Evolutionary conservation across 2,797 vertebrate species (phyloP).

Genomic region (Merluccius polli): DNA sequence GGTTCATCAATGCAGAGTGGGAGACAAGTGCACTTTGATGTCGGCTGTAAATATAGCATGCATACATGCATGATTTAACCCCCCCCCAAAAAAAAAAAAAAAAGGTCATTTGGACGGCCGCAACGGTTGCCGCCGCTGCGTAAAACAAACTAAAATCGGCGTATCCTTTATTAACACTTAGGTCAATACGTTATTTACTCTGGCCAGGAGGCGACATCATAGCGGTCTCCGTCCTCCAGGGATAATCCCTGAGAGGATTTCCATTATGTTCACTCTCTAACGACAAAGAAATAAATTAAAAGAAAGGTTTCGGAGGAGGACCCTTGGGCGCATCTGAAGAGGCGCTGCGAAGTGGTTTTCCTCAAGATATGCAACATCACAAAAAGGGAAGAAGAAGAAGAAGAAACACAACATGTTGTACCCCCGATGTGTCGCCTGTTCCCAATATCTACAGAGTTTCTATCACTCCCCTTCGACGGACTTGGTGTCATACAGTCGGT

Average conservation of each 20-base stretch:
- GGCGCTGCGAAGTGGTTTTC: slow-evolving; percentile 52
- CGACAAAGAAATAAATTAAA: slow-evolving; percentile 15
- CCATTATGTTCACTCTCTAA: slow-evolving; percentile 44
- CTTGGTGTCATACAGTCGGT: background rate
- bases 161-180: slow-evolving; percentile 54
- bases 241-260: slow-evolving; percentile 40
- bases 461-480: slow-evolving; percentile 39
- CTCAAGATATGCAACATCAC: slow-evolving; percentile 30
- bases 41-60: too few relatives aligned
- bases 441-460: slow-evolving; percentile 14
- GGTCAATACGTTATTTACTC: slow-evolving; percentile 62
- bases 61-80: background rate
- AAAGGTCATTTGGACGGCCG: background rate
- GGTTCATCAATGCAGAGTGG: too few relatives aligned
- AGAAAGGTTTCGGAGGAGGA: slow-evolving; percentile 40
- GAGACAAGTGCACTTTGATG: too few relatives aligned
- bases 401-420: slow-evolving; percentile 13
- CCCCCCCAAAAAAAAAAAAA: background rate
- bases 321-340: slow-evolving; percentile 20
- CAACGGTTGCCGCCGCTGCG: too few relatives aligned
- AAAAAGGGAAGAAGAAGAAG: background rate
- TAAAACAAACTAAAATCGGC: too few relatives aligned
- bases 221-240: slow-evolving; percentile 39
- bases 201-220: slow-evolving; percentile 41
- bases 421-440: slow-evolving; percentile 32